Evolutionary conservation across 2,888 invertebrate genomes (phyloP), one percentile per base, ranked within the genome.

Genomic region (Notocelia uddmanniana): DNA sequence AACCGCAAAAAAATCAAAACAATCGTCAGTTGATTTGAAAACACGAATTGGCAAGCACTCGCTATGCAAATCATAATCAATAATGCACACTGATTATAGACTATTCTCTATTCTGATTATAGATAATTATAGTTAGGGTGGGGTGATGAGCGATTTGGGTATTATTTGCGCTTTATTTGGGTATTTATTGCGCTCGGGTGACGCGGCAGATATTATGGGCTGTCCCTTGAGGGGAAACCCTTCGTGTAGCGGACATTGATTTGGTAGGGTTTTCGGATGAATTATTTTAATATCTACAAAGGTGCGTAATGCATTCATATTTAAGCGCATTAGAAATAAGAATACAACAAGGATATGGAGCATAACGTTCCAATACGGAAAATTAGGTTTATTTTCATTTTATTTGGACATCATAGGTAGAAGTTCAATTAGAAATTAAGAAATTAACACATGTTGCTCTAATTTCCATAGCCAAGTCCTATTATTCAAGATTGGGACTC

Each of bases 141-240:
- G 86, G 83, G 81, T 92, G 92, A 92, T 92, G 92, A 92, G 91
- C 94, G 94, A 94, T 94, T 95, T 95, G 94, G 95, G 95, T 94
- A 95, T 95, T 94, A 95, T 95, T 95, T 94, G 94, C 95, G 95
- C 95, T 95, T 95, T 95, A 94, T 94, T 95, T 94, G 90, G 94
- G 94, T 94, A 94, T 95, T 95, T 95, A 94, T 94, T 94, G 92
- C 94, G 92, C 93, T 91, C 84, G 90, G 91, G 91, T 94, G 94
- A 93, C 91, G 89, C 84, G 91, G 94, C 93, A 91, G 93, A 93
- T 94, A 93, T 93, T 88, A 87, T 89, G 89, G 84, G 86, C 85
- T 87, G 85, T 87, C 91, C 92, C 92, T 83, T 75, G 83, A 86
- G 90, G 89, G 76, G 41, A 85, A n/a, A 84, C 84, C 86, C 86